These are phyloP conservation scores for Hydropsyche betteni DNA, from an alignment of 2,888 invertebrate genomes.

Conservation along the genomic window DNA sequence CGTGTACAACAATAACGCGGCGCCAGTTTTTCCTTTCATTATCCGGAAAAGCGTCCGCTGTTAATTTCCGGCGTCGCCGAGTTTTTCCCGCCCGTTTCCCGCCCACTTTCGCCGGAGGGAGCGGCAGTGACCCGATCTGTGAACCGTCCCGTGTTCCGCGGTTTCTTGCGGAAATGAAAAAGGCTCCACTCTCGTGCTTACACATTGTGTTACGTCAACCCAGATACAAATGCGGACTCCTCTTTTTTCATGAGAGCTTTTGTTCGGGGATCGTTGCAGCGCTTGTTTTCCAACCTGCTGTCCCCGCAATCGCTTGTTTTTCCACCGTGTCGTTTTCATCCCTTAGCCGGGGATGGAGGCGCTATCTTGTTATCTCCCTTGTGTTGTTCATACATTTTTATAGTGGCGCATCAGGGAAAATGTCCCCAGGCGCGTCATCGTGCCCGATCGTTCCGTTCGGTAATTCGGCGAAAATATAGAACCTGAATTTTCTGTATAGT, in stretches of 20 bases:
- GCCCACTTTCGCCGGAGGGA: background rate
- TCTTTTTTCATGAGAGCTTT: background rate
- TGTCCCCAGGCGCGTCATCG: too few relatives aligned
- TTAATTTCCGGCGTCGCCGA: conserved; percentile 48
- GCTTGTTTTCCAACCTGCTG: too few relatives aligned
- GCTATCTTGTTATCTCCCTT: background rate
- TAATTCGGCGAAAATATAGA: too few relatives aligned
- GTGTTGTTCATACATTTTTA: conserved; percentile 36
- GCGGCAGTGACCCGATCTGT: conserved; percentile 24
- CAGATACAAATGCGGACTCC: too few relatives aligned
- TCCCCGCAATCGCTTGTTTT: background rate
- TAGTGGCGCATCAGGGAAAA: background rate
- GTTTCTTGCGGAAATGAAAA: conserved; percentile 35
- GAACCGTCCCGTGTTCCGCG: conserved; percentile 20
- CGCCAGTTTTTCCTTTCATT: conserved; percentile 50
- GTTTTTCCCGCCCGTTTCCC: conserved; percentile 34
- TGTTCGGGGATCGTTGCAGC: conserved; percentile 15
- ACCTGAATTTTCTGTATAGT: too few relatives aligned
- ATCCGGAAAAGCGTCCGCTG: conserved; percentile 48
- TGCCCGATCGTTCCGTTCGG: too few relatives aligned
- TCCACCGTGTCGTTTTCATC: too few relatives aligned
- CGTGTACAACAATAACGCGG: conserved; percentile 44
- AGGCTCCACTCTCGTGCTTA: background rate
- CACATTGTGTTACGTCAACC: background rate
- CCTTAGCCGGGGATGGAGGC: too few relatives aligned